phyloP scores from a whole-genome alignment of 1,140 invertebrate genomes.

The Antheraea pernyi region DNA sequence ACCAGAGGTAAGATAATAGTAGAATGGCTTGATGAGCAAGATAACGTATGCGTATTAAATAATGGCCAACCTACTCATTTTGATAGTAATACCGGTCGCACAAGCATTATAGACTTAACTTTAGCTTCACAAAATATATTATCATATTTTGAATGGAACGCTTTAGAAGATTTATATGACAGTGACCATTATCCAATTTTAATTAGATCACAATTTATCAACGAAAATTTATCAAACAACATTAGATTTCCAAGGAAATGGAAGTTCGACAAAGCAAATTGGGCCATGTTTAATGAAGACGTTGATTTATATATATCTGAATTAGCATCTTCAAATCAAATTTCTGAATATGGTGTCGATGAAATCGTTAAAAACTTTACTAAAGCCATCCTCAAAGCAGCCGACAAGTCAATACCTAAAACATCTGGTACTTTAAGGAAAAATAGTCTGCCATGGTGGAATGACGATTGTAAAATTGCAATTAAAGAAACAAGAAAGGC shows the following conservation, averaged over 20 bases:
- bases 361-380: slow-evolving; percentile 31
- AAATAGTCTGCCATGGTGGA: slow-evolving; percentile 49
- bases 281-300: slow-evolving; percentile 28
- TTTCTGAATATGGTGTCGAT: slow-evolving; percentile 19
- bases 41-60: slow-evolving; percentile 42
- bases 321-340: slow-evolving; percentile 7
- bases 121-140: slow-evolving; percentile 32
- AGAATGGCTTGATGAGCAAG: slow-evolving; percentile 29
- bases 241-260: slow-evolving; percentile 27
- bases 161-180: slow-evolving; percentile 36
- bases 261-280: slow-evolving; percentile 44
- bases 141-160: slow-evolving; percentile 35
- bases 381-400: slow-evolving; percentile 33
- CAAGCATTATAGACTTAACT: slow-evolving; percentile 41
- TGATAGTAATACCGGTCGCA: slow-evolving; percentile 29
- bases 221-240: slow-evolving; percentile 13
- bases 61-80: slow-evolving; percentile 38
- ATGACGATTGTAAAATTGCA: slow-evolving; percentile 37
- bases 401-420: slow-evolving; percentile 36
- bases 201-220: slow-evolving; percentile 23
- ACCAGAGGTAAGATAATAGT: slow-evolving; percentile 37
- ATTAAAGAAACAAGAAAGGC: slow-evolving; percentile 43
- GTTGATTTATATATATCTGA: slow-evolving; percentile 23
- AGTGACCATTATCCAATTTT: slow-evolving; percentile 50
- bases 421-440: slow-evolving; percentile 24